A percentile compares a stretch with the other conserved stretches of the same genome.
phyloP scores from a whole-genome alignment of 2,888 invertebrate genomes.

The Seladonia tumulorum region DNA sequence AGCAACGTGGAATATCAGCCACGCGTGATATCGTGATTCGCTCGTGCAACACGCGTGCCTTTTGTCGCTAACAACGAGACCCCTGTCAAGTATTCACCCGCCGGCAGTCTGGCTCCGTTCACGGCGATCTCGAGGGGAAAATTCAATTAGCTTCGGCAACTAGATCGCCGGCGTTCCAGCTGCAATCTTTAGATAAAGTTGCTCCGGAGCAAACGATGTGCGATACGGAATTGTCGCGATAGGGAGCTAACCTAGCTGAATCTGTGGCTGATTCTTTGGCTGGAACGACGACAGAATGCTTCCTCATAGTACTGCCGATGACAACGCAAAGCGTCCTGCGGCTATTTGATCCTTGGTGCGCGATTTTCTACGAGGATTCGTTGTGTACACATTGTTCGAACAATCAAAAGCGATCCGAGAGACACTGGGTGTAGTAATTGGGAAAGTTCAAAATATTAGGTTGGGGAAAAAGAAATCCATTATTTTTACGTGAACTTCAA shows the following conservation, averaged over 20 bases:
- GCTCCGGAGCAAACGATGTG: conserved; percentile 7
- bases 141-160: conserved; percentile 74
- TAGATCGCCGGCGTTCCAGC: conserved; percentile 67
- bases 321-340: no score
- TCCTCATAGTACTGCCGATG: neutral
- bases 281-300: neutral
- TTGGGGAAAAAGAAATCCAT: no score
- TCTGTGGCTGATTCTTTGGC: neutral
- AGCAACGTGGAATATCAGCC: conserved; percentile 60
- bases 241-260: neutral
- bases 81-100: conserved; percentile 69
- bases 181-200: conserved; percentile 68
- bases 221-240: conserved; percentile 16
- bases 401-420: no score
- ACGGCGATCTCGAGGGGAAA: conserved; percentile 75
- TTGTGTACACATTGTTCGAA: no score
- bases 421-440: no score
- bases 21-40: conserved; percentile 72
- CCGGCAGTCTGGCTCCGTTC: conserved; percentile 57
- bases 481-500: no score
- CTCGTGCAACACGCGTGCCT: conserved; percentile 63
- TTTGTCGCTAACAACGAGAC: conserved; percentile 78
- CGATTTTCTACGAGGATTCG: no score
- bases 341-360: no score
- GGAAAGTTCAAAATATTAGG: no score